Evolutionary conservation across 2,797 vertebrate species (phyloP), one percentile per base, ranked within the genome.

Genomic region (Aeoliscus strigatus): DNA sequence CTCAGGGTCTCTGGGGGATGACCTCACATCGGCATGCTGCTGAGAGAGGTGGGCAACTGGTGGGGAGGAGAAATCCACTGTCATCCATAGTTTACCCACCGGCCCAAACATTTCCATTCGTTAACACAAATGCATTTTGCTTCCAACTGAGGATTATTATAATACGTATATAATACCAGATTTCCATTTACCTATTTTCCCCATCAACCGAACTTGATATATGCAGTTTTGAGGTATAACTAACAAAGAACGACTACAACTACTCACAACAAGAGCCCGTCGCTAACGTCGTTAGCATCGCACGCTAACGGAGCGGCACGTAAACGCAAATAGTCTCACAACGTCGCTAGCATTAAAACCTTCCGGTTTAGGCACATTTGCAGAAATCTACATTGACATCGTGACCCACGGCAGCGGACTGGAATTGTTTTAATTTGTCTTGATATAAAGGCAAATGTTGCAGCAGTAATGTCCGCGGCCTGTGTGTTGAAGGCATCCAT

Each of bases 1-100:
- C 37, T 40, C 38, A 21, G 35, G 17, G 35, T 49, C 33, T 61
- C 32, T 23, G 36, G 40, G 27, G 55, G 59, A 38, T 37, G 42
- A 52, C 36, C 39, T 85, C 73, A 87, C 73, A 54, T 72, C 54
- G 71, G 73, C 71, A 68, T 80, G 45, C 36, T 63, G 39, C 51
- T 60, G 31, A 55, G 36, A 72, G 16, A 48, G 52, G 61, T 9
- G 21, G 3, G 42, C 8, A 23, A 24, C 27, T 9, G 6, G 13
- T 58, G 18, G 61, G 43, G 12, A 59, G 15, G 8, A 51, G n/a
- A 12, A 15, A 56, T 30, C 16, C 25, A 15, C 51, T 36, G 45
- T 30, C 37, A 65, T 36, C 51, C n/a, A n/a, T n/a, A n/a, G n/a
- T n/a, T 45, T 37, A 63, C 48, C 46, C 1, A 57, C 65, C 70